phyloP scores from a whole-genome alignment of 2,888 invertebrate species.

The Trissolcus japonicus region DNA sequence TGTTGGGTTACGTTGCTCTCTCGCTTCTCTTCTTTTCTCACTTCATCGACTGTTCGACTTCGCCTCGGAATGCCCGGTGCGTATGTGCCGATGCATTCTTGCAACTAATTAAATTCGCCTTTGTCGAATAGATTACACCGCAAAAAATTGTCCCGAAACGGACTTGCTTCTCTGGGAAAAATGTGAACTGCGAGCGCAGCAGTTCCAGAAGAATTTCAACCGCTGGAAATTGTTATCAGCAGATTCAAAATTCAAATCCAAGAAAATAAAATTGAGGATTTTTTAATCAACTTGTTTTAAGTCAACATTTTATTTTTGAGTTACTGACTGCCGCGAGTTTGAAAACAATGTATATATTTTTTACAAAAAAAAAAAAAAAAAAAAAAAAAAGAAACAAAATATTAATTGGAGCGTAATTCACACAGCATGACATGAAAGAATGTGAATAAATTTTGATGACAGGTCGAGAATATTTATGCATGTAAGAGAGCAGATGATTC shows the following conservation, averaged over 20 bases:
- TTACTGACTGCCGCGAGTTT: too few relatives aligned
- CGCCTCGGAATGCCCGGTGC: slow-evolving; percentile 62
- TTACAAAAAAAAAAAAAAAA: too few relatives aligned
- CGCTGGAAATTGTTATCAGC: slow-evolving; percentile 1
- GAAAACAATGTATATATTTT: too few relatives aligned
- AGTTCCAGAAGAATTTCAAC: too few relatives aligned
- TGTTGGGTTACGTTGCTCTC: slow-evolving; percentile 59
- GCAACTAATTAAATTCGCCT: slow-evolving; percentile 66
- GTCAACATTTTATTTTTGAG: too few relatives aligned
- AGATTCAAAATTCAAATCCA: too few relatives aligned
- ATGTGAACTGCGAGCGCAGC: not conserved
- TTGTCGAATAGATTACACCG: slow-evolving; percentile 35
- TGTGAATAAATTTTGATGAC: slow-evolving; percentile 46
- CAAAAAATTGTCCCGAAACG: slow-evolving; percentile 9
- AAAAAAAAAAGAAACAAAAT: too few relatives aligned
- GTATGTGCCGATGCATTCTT: slow-evolving; percentile 64
- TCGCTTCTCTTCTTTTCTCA: slow-evolving; percentile 48
- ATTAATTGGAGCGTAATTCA: too few relatives aligned
- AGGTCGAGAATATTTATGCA: slow-evolving; percentile 20
- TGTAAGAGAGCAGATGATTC: slow-evolving; percentile 31
- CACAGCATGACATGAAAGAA: slow-evolving; percentile 22
- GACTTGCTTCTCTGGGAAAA: not conserved
- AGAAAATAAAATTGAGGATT: too few relatives aligned
- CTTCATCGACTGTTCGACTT: slow-evolving; percentile 62
- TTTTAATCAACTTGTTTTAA: too few relatives aligned